Base-by-base conservation (phyloP, 2,797 vertebrate species). In the Pantherophis vulpinus region DNA sequence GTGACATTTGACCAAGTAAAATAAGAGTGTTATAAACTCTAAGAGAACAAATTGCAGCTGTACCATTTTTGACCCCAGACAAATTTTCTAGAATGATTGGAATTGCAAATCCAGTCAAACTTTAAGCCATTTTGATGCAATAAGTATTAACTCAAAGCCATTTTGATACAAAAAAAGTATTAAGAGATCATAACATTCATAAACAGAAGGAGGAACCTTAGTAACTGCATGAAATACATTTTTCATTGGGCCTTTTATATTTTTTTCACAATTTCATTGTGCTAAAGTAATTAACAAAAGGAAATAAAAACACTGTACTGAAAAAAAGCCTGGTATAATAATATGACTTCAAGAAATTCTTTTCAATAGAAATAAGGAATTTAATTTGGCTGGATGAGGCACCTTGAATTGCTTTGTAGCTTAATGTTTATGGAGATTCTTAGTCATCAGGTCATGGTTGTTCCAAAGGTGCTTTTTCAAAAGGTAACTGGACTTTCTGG, bases 1-100 rank as follows among this genome's bases (percentile, higher is more conserved):
- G 2, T 87, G 51, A 29, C 87, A 92, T 92, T 91, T 92, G 60
- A 70, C 23, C 60, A 92, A 66, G 86, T 37, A 74, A 56, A 92
- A 74, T 29, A 63, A 92, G 25, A 88, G 27, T 18, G 54, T 66
- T 91, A 87, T 66, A 88, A 59, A 54, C 86, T 88, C 27, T 59
- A 88, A 88, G 61, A 42, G 61, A 88, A 92, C 9, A 63, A 92
- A 70, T 10, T 92, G 55, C 29, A 92, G 61, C n/a, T 91, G 79
- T 87, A 61, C 60, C 70, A 74, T 88, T 92, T 51, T 58, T 92
- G 86, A 92, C 32, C 54, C 25, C 61, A 70, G n/a, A 11, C 6
- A 88, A 88, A 58, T 27, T 55, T 47, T 42, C 23, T 74, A 25
- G 59, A 89, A 12, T 79, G 70, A 89, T 79, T 89, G 37, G 79